These are phyloP conservation scores for Lethenteron reissneri DNA, from an alignment of 2,113 vertebrate species.

Conservation along the genomic window DNA sequence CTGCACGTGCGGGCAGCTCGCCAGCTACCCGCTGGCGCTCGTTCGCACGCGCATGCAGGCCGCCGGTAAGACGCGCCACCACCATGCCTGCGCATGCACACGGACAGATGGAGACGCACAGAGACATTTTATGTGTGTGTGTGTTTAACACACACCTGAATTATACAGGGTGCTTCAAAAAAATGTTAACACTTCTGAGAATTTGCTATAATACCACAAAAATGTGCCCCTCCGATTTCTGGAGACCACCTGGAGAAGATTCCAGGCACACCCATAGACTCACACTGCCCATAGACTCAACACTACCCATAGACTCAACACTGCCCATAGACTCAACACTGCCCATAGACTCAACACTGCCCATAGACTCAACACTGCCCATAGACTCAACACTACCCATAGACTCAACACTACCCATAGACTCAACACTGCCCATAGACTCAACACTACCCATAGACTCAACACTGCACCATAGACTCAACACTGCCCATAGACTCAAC, in stretches of 20 bases:
- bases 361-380: no score
- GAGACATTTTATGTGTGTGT: background rate
- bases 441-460: no score
- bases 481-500: no score
- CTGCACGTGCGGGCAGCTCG: conserved; percentile 74
- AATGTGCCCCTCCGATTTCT: background rate
- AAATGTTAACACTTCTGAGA: background rate
- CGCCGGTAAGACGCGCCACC: conserved; percentile 39
- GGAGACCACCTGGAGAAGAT: background rate
- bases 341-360: no score
- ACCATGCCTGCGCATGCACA: background rate
- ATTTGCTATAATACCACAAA: background rate
- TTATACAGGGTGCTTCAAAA: background rate
- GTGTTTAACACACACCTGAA: background rate
- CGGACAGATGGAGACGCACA: background rate
- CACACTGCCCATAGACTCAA: no score
- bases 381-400: no score
- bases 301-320: no score
- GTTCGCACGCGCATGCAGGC: conserved; percentile 92
- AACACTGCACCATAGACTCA: no score
- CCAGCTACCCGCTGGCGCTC: conserved; percentile 75
- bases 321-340: no score
- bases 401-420: no score
- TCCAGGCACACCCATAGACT: background rate
- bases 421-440: no score